These are phyloP conservation scores for Mythimna impura DNA, from an alignment of 2,888 invertebrate genomes.

Conservation along the genomic window DNA sequence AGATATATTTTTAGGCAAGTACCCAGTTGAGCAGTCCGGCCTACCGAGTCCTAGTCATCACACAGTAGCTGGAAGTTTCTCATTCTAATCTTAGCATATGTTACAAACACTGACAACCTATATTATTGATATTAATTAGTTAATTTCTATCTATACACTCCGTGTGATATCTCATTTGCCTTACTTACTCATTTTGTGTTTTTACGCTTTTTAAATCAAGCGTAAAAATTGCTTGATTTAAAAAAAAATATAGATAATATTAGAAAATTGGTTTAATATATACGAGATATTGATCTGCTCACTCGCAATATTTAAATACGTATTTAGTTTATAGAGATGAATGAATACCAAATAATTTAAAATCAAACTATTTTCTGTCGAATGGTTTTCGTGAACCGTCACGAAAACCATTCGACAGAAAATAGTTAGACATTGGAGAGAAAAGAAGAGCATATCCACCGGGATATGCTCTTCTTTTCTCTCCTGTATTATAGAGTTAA, in stretches of 20 bases:
- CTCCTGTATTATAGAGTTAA: background rate
- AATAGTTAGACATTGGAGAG: no score
- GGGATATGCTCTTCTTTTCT: background rate
- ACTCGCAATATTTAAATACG: background rate
- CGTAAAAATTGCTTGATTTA: background rate
- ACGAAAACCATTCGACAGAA: no score
- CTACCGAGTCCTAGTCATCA: conserved; percentile 61
- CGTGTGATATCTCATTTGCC: conserved; percentile 26
- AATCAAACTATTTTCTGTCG: background rate
- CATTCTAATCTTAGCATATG: conserved; percentile 3
- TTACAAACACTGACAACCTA: background rate
- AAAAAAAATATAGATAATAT: background rate
- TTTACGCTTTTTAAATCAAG: background rate
- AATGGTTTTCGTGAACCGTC: background rate
- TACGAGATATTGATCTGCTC: conserved; percentile 2
- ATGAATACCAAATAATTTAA: background rate
- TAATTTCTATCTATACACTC: conserved; percentile 27
- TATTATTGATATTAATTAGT: conserved; percentile 14
- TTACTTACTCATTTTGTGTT: conserved; percentile 35
- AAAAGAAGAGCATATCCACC: no score
- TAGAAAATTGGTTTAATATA: background rate
- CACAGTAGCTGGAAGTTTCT: conserved; percentile 28
- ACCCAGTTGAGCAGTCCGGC: background rate
- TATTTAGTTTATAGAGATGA: background rate
- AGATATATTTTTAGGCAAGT: no score